Conservation (phyloP, 2,888 invertebrate species). For the Esperia sulphurella region DNA sequence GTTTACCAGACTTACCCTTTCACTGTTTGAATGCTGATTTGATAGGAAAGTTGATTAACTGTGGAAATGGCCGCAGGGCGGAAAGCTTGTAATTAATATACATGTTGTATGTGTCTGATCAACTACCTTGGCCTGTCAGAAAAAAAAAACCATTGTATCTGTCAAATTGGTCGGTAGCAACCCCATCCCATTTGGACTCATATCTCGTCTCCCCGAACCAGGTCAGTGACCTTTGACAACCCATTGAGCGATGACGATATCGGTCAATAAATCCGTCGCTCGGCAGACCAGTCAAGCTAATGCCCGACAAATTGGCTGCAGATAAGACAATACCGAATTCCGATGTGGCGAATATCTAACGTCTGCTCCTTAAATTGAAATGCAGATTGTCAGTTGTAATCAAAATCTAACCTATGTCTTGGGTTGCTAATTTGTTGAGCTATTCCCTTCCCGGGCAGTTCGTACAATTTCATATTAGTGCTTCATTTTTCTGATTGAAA, state of each 20-base stretch:
- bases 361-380: constrained; percentile 30
- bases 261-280: constrained; percentile 27
- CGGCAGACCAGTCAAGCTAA: constrained; percentile 32
- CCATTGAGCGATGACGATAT: constrained; percentile 16
- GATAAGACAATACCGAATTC: constrained; percentile 40
- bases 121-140: no score
- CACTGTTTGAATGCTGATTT: no score
- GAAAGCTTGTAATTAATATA: no score
- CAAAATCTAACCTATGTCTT: constrained; percentile 8
- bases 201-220: constrained; percentile 16
- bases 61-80: no score
- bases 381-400: constrained; percentile 24
- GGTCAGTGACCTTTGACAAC: constrained; percentile 18
- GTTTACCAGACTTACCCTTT: no score
- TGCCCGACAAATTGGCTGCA: constrained; percentile 38
- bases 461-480: no score
- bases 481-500: no score
- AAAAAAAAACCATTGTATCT: no score
- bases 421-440: not conserved
- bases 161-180: not conserved
- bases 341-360: constrained; percentile 34
- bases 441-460: no score
- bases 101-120: no score
- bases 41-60: no score
- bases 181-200: constrained; percentile 15